Conservation (phyloP, 2,888 invertebrate species). For the Nomada ruficornis region DNA sequence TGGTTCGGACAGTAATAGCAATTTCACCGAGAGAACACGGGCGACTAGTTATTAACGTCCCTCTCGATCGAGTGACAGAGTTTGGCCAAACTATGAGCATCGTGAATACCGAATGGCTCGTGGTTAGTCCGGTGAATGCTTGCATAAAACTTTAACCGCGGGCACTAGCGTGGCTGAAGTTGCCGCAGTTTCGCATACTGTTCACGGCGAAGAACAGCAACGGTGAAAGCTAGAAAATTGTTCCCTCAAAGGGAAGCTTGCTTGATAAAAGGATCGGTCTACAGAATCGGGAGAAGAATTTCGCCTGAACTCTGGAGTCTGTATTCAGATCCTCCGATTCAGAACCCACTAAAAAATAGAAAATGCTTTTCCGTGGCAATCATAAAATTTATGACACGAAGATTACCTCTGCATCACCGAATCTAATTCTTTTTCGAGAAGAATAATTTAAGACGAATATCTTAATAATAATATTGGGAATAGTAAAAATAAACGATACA, state of each 20-base stretch:
- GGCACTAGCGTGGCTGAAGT: conserved; percentile 18
- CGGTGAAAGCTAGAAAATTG: conserved; percentile 33
- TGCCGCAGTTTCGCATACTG: conserved; percentile 29
- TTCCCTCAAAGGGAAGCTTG: neutral
- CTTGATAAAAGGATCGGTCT: neutral
- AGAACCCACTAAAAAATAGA: too few relatives aligned
- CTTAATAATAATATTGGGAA: too few relatives aligned
- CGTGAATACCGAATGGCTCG: conserved; percentile 50
- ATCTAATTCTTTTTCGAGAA: too few relatives aligned
- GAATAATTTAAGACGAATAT: too few relatives aligned
- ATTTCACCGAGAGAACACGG: conserved; percentile 18
- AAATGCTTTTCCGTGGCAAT: too few relatives aligned
- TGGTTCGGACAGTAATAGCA: conserved; percentile 18
- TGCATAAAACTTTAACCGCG: conserved; percentile 41
- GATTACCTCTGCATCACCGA: too few relatives aligned
- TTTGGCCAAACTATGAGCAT: conserved; percentile 47
- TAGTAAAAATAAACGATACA: too few relatives aligned
- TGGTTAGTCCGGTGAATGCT: conserved; percentile 48
- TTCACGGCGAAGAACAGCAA: conserved; percentile 1
- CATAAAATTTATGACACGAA: too few relatives aligned
- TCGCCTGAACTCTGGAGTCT: too few relatives aligned
- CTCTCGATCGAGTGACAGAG: conserved; percentile 38
- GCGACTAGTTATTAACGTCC: conserved; percentile 39
- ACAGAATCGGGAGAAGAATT: neutral
- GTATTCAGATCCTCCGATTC: too few relatives aligned